Base-by-base conservation (phyloP, 2,113 vertebrate species). In the Saccopteryx leptura region DNA sequence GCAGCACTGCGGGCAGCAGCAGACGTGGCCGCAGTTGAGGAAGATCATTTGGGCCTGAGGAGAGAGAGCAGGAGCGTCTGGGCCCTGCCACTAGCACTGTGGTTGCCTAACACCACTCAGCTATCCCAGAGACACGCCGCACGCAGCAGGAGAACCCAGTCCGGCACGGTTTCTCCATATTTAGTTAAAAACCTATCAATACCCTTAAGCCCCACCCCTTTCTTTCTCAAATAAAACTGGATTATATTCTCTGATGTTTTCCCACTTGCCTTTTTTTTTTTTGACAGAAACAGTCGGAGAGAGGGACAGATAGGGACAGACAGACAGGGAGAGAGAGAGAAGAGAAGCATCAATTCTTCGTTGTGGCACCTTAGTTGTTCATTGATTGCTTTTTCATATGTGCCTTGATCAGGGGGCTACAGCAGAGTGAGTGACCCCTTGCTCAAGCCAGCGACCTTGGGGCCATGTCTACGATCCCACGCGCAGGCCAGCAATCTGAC, bases 1-100 rank as follows among this genome's bases (percentile, higher is more conserved):
- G 14, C 98, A 99, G 98, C 99, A 99, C 19, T 93, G 95, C 96
- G 98, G 98, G 96, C 99, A 99, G 97, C 99, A 99, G 98, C 99
- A 99, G 23, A 99, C 99, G 0, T 99, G 99, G 61, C 99, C 99
- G 1, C 99, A 99, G 18, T 99, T 98, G 97, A 99, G 98, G 98
- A 99, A 99, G 98, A 99, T 98, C 88, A 99, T 97, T 97, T 99
- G 99, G 63, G 99, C 98, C 99, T 99, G 98, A 11, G 54, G 86
- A 54, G 66, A 63, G 46, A 89, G 68, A 58, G 31, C 1, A 1
- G 23, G 5, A 4, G 24, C 2, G 0, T 65, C 33, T 5, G 33
- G 19, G 52, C 28, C n/a, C 18, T 7, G 19, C 8, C 58, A 0
- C 48, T 0, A 50, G 11, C 1, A 1, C 1, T 23, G 0, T 0